Conservation (phyloP, 2,888 invertebrate genomes). For the Octodonta nipae region DNA sequence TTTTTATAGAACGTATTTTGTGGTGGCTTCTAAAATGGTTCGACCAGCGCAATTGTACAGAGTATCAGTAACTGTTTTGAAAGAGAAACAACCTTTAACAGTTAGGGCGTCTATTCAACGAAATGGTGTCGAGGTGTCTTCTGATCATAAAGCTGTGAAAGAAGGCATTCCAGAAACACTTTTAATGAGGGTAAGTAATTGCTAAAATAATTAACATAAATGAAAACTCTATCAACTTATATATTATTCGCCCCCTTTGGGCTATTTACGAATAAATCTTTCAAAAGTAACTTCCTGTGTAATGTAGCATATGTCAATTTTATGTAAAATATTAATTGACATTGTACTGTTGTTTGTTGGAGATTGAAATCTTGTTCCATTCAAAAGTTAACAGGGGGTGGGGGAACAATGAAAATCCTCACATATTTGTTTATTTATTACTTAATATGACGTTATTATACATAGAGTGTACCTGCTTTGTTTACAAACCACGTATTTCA, state of each 20-base stretch:
- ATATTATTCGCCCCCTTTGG: too few species aligned
- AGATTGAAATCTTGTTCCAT: too few species aligned
- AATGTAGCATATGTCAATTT: neutral
- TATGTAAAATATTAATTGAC: too few species aligned
- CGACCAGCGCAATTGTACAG: conserved; percentile 84
- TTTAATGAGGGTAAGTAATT: conserved; percentile 56
- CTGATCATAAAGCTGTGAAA: conserved; percentile 67
- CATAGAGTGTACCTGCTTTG: too few species aligned
- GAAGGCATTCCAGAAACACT: conserved; percentile 81
- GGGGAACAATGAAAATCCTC: too few species aligned
- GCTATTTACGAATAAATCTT: too few species aligned
- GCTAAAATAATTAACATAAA: neutral
- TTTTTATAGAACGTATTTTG: conserved; percentile 69
- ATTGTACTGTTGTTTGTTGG: too few species aligned
- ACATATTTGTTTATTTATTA: too few species aligned
- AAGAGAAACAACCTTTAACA: conserved; percentile 65
- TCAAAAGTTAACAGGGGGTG: too few species aligned
- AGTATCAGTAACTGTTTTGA: conserved; percentile 71
- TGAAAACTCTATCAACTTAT: neutral
- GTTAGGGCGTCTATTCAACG: conserved; percentile 79
- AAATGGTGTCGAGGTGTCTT: conserved; percentile 79
- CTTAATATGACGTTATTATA: too few species aligned
- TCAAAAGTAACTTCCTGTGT: too few species aligned
- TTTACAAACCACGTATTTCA: too few species aligned
- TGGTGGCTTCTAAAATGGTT: conserved; percentile 81